Evolutionary conservation across 2,888 invertebrate species (phyloP), one percentile per base, ranked within the genome.

Genomic region (Hypsopygia costalis): DNA sequence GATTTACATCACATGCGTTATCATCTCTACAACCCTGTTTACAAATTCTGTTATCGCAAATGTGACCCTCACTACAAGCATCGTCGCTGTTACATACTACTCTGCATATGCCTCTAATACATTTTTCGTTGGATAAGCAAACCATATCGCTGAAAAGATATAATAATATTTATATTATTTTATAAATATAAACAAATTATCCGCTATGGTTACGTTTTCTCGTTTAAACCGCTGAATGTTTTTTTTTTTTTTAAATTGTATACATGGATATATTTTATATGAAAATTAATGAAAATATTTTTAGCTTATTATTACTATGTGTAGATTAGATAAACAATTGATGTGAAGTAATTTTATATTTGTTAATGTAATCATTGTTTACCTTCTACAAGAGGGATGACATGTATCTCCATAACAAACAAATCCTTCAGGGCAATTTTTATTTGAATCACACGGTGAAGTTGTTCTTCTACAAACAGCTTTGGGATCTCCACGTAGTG

Each of bases 11-110:
- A 68, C 97, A 97, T 8, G 93, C 91, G 32, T 93, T 92, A 68
- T 97, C 97, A 63, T 93, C 95, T 44, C 97, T 91, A 67, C 97
- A 97, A 33, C 97, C 97, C 59, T 93, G 91, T 66, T 95, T 93
- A 69, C 97, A 97, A 49, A 97, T 90, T 58, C 96, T 91, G 60
- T 94, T 95, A 72, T 95, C 94, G 64, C 97, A 97, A 58, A 97
- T 96, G 76, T 96, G 95, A 52, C 94, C 93, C 8, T 91, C 88
- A 11, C 91, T 92, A 64, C 97, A 97, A 44, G 94, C 93, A 8
- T 93, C 91, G 69, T 97, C 97, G 38, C 93, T 95, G 67, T 96
- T 97, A 67, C 97, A 97, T 21, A 97, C 93, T 1, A 94, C 90
- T 74, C 94, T 93, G 65, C 97, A 97, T 38, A 94, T 91, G 32